Evolutionary conservation across 2,113 vertebrate genomes (phyloP).

Genomic region (human): DNA sequence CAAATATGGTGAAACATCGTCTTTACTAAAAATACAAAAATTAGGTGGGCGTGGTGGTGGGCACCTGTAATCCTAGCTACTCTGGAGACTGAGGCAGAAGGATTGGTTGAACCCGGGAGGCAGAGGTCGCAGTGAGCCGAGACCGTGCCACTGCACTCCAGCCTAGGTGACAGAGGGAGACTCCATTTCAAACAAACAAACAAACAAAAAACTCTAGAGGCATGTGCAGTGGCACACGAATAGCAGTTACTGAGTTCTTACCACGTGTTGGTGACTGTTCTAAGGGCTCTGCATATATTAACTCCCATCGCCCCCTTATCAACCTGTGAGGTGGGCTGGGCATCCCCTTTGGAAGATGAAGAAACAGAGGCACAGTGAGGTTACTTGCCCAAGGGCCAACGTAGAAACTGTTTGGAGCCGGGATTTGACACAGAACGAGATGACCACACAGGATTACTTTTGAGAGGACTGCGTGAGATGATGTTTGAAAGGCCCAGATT

Average conservation of each 20-base stretch:
- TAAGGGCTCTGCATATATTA: no score
- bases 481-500: not conserved
- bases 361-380: not conserved
- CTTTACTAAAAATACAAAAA: no score
- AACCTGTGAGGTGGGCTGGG: not conserved
- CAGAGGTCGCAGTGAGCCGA: no score
- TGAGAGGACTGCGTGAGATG: not conserved
- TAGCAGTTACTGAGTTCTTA: not conserved
- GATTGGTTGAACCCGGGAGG: no score
- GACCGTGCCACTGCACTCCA: no score
- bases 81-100: no score
- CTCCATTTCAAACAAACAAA: no score
- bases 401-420: not conserved
- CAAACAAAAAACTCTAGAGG: not conserved
- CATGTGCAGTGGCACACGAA: rapidly evolving
- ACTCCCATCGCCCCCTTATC: not conserved
- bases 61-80: no score
- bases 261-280: not conserved
- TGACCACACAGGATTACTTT: not conserved
- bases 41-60: no score
- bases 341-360: not conserved
- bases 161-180: no score
- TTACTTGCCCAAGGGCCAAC: not conserved
- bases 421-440: not conserved
- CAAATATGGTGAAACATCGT: no score